Evolutionary conservation across 1,140 invertebrate species (phyloP).

Genomic region (Helicoverpa zea): DNA sequence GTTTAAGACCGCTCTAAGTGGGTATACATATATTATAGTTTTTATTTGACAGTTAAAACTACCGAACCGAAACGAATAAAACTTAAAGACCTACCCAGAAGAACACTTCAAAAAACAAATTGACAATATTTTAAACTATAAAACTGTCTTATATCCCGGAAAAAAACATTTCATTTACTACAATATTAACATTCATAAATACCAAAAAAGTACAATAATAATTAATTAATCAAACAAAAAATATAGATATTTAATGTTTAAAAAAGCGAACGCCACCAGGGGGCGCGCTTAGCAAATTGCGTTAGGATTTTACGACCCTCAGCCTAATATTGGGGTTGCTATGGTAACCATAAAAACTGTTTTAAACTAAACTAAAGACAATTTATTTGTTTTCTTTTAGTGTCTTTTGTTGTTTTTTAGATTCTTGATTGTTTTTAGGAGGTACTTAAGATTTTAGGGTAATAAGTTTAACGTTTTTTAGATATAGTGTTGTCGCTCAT

Average conservation of each 20-base stretch:
- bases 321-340: neutral
- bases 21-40: too few species aligned
- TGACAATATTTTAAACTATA: too few species aligned
- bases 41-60: too few species aligned
- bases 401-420: neutral
- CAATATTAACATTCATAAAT: neutral
- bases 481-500: too few species aligned
- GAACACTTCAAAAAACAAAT: too few species aligned
- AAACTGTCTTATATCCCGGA: too few species aligned
- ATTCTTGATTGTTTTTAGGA: neutral
- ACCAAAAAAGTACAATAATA: neutral
- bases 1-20: too few species aligned
- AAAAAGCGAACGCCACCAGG: neutral
- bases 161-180: too few species aligned
- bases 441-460: too few species aligned
- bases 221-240: constrained; percentile 2
- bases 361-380: neutral
- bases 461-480: too few species aligned
- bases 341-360: neutral
- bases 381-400: neutral
- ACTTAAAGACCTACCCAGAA: too few species aligned
- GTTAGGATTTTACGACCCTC: neutral
- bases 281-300: constrained; percentile 20
- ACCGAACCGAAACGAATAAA: too few species aligned
- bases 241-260: neutral